A percentile compares a stretch with the other conserved stretches of the same genome.
Evolutionary conservation across 2,113 vertebrate genomes (phyloP).

Genomic region (Sorex fumeus): DNA sequence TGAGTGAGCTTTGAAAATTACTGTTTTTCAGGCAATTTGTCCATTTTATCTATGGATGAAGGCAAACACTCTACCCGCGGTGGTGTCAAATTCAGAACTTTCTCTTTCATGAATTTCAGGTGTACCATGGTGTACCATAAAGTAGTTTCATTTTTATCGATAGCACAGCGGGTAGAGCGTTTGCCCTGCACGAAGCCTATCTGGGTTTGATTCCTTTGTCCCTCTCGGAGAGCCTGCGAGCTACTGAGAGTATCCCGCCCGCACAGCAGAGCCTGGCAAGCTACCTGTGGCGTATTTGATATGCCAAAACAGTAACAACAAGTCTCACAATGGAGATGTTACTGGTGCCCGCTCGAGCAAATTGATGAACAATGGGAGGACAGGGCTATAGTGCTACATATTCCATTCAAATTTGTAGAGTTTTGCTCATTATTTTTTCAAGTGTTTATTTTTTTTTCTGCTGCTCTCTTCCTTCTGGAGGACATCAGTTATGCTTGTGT

Average conservation of each 20-base stretch:
- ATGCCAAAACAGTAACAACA: too few relatives aligned
- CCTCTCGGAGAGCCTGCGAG: too few relatives aligned
- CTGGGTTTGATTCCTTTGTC: too few relatives aligned
- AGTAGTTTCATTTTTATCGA: not conserved
- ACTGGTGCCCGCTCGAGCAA: too few relatives aligned
- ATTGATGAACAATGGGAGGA: too few relatives aligned
- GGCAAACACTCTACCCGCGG: too few relatives aligned
- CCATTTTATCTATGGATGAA: slow-evolving; percentile 18
- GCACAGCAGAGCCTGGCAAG: too few relatives aligned
- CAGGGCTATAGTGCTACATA: not conserved
- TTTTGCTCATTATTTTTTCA: not conserved
- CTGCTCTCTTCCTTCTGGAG: not conserved
- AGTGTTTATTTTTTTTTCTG: not conserved
- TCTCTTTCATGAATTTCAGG: slow-evolving; percentile 12
- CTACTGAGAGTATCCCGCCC: too few relatives aligned
- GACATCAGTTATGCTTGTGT: not conserved
- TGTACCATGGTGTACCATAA: not conserved
- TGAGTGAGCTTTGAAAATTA: not conserved
- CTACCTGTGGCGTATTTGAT: too few relatives aligned
- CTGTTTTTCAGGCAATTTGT: not conserved
- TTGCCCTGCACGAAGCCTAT: too few relatives aligned
- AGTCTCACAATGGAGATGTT: too few relatives aligned
- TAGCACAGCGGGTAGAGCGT: too few relatives aligned
- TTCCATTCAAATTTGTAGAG: slow-evolving; percentile 20
- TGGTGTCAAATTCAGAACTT: slow-evolving; percentile 25